Percentiles rank a stretch among this genome's conserved stretches.
Evolutionary conservation across 2,888 invertebrate genomes (phyloP).

Genomic region (Himalopsyche kuldschensis): DNA sequence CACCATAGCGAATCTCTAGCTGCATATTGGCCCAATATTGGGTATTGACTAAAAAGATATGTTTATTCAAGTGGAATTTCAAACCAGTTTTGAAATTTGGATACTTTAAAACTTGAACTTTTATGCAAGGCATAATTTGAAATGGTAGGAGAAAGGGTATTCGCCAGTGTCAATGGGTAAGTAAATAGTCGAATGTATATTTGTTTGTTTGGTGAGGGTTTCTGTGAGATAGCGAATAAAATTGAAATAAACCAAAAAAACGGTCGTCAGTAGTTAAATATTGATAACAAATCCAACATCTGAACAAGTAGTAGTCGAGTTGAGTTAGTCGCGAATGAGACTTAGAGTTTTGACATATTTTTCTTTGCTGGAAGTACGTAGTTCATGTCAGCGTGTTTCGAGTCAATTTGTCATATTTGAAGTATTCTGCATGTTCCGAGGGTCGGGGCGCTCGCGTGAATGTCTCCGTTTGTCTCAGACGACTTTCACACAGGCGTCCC

Average conservation of each 20-base stretch:
- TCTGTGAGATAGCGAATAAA: background rate
- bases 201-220: background rate
- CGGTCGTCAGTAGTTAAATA: slow-evolving; percentile 34
- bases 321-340: slow-evolving; percentile 63
- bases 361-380: slow-evolving; percentile 64
- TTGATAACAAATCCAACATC: slow-evolving; percentile 28
- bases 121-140: too few relatives aligned
- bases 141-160: too few relatives aligned
- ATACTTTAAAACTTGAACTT: too few relatives aligned
- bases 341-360: slow-evolving; percentile 64
- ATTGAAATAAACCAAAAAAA: slow-evolving; percentile 16
- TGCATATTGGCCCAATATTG: too few relatives aligned
- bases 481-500: background rate
- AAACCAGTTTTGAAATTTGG: too few relatives aligned
- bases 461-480: background rate
- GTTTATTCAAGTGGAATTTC: too few relatives aligned
- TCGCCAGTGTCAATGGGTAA: background rate
- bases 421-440: slow-evolving; percentile 31
- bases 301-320: slow-evolving; percentile 51
- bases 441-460: background rate
- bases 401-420: slow-evolving; percentile 36
- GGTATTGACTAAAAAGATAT: too few relatives aligned
- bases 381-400: slow-evolving; percentile 56
- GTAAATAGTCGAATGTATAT: background rate
- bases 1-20: too few relatives aligned